Evolutionary conservation across 1,140 invertebrate species (phyloP).

Genomic region (Bombus ignitus): DNA sequence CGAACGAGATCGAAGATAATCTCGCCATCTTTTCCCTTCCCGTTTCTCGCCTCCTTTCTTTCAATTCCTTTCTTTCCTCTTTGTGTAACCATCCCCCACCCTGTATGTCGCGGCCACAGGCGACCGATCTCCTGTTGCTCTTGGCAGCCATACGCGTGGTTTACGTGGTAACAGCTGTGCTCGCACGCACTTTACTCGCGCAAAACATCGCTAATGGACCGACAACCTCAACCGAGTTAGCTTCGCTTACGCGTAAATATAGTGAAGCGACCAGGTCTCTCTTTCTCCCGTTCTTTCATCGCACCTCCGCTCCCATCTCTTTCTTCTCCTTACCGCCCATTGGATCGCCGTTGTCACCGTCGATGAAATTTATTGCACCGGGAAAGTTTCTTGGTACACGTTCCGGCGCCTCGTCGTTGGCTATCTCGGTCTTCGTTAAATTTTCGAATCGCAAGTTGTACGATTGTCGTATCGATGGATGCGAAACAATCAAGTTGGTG

Average conservation of each 20-base stretch:
- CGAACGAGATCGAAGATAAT: conserved; percentile 53
- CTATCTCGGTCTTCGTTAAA: no score
- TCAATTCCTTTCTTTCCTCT: not conserved
- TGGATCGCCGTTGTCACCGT: not conserved
- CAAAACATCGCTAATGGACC: conserved; percentile 77
- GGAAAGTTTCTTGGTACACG: not conserved
- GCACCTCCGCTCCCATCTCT: not conserved
- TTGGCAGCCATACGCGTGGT: conserved; percentile 68
- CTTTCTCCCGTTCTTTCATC: not conserved
- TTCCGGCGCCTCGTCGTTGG: no score
- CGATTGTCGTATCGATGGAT: no score
- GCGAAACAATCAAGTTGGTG: no score
- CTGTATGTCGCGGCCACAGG: conserved; percentile 24
- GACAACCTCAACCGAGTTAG: conserved; percentile 62
- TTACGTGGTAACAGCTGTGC: conserved; percentile 75
- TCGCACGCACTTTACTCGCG: conserved; percentile 71
- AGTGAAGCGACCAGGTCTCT: conserved; percentile 24
- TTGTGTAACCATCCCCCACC: no score
- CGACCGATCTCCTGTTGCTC: conserved; percentile 62
- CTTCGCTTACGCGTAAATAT: conserved; percentile 60
- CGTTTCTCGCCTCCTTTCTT: not conserved
- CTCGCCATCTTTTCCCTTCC: conserved; percentile 12
- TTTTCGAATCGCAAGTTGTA: no score
- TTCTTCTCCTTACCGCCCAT: not conserved
- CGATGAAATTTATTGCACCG: not conserved